These are phyloP conservation scores for Eucera pruinosa DNA, from an alignment of 2,888 invertebrate genomes.

Conservation along the genomic window DNA sequence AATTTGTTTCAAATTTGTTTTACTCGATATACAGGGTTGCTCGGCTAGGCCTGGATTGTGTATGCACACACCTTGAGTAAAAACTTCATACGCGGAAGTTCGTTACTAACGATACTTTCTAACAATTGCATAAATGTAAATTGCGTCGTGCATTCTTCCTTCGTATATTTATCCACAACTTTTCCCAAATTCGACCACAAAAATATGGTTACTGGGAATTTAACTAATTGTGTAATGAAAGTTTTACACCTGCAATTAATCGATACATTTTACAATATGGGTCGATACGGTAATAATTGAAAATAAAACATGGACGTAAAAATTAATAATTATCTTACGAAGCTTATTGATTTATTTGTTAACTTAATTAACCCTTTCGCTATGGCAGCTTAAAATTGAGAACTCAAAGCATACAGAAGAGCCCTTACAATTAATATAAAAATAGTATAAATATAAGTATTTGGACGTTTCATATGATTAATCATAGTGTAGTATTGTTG, in stretches of 20 bases:
- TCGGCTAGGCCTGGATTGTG: too few species aligned
- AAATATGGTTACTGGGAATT: conserved; percentile 79
- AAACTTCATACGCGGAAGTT: conserved; percentile 77
- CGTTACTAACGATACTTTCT: conserved; percentile 77
- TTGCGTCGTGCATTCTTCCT: conserved; percentile 74
- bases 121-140: conserved; percentile 79
- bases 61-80: conserved; percentile 77
- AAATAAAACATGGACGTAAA: conserved; percentile 82
- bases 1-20: conserved; percentile 11
- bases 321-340: conserved; percentile 69
- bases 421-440: too few species aligned
- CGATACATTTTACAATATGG: conserved; percentile 19
- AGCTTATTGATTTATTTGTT: conserved; percentile 49
- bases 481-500: too few species aligned
- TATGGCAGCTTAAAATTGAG: too few species aligned
- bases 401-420: too few species aligned
- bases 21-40: too few species aligned
- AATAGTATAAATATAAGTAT: too few species aligned
- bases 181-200: conserved; percentile 79
- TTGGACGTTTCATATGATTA: too few species aligned
- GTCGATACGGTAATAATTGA: too few species aligned
- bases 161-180: conserved; percentile 74
- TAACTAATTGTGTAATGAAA: conserved; percentile 78
- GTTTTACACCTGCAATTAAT: conserved; percentile 76
- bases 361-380: too few species aligned